Conservation (phyloP, 1,140 invertebrate species). For the Elymnias hypermnestra region DNA sequence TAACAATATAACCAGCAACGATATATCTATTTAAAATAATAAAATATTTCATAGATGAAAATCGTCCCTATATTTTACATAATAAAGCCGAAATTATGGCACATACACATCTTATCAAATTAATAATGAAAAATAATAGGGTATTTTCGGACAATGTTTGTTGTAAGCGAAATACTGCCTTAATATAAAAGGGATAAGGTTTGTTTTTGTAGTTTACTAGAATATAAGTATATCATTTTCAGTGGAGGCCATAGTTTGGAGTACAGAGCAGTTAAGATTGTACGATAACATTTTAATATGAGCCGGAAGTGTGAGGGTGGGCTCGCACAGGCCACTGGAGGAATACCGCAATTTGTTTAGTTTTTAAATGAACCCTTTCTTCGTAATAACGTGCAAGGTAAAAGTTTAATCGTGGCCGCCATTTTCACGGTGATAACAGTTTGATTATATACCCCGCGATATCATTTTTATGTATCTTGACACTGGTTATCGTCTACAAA, state of each 20-base stretch:
- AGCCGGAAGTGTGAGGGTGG: conserved; percentile 57
- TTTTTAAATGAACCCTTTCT: conserved; percentile 3
- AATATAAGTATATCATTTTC: conserved; percentile 63
- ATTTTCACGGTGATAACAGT: conserved; percentile 4
- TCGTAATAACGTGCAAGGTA: not conserved
- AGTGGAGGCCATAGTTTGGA: conserved; percentile 59
- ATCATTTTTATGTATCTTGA: not conserved
- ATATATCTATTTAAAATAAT: conserved; percentile 14
- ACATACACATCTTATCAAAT: conserved; percentile 59
- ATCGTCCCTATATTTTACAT: conserved; percentile 16
- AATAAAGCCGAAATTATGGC: conserved; percentile 27
- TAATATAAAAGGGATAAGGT: conserved; percentile 23
- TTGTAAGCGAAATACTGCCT: conserved; percentile 18
- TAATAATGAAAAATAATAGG: conserved; percentile 64
- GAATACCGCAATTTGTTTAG: conserved; percentile 4
- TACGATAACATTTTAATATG: conserved; percentile 70
- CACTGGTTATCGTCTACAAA: not conserved
- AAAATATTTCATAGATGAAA: conserved; percentile 10
- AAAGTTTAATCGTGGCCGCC: conserved; percentile 1
- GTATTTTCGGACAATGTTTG: conserved; percentile 21
- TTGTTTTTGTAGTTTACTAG: conserved; percentile 31
- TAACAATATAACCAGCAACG: not conserved
- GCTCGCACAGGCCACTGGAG: conserved; percentile 25
- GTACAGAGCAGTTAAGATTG: conserved; percentile 69
- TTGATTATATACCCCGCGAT: not conserved